phyloP scores from a whole-genome alignment of 2,797 vertebrate species.

The Enoplosus armatus region DNA sequence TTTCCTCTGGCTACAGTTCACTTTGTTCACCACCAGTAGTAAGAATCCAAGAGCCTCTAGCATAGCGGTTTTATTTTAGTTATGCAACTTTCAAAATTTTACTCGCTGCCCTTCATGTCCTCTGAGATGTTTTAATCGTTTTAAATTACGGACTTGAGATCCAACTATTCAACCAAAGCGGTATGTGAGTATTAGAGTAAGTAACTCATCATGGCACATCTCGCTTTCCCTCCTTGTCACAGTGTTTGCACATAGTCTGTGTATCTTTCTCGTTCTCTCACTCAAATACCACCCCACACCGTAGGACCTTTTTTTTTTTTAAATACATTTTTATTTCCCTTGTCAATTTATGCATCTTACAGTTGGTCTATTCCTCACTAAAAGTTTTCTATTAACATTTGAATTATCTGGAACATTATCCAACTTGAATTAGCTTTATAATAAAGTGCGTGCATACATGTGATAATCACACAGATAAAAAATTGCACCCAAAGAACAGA shows the following conservation, averaged over 20 bases:
- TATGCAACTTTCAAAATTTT: background rate
- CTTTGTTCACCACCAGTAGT: background rate
- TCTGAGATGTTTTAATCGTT: constrained; percentile 16
- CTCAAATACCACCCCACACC: constrained; percentile 4
- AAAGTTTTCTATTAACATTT: constrained; percentile 17
- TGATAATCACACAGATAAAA: background rate
- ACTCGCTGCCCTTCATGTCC: background rate
- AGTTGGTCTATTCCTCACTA: background rate
- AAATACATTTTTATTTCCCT: constrained; percentile 14
- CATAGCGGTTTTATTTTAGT: background rate
- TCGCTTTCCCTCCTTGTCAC: background rate
- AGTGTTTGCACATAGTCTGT: background rate
- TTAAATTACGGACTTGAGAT: constrained; percentile 1
- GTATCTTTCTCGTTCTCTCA: background rate
- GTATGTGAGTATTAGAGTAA: background rate
- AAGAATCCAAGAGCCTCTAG: background rate
- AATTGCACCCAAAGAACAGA: background rate
- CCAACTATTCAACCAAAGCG: constrained; percentile 1
- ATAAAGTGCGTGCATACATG: background rate
- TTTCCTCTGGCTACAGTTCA: background rate
- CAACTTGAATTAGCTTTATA: constrained; percentile 23
- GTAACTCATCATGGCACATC: background rate
- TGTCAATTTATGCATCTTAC: constrained; percentile 9
- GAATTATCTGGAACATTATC: constrained; percentile 11
- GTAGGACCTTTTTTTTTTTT: background rate